phyloP scores from a whole-genome alignment of 2,113 vertebrate genomes.

The Okapia johnstoni region DNA sequence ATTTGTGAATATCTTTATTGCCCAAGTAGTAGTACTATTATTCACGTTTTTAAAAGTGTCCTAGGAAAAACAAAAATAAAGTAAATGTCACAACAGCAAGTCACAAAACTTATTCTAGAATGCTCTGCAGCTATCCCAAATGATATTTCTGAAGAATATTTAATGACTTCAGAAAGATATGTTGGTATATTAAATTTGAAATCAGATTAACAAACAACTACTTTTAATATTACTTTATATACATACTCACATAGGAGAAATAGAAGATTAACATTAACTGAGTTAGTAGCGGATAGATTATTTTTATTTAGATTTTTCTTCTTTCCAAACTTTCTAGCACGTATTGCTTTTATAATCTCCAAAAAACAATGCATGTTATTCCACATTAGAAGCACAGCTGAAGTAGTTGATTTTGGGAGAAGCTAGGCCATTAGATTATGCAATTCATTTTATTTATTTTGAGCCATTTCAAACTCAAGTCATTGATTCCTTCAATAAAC shows the following conservation, averaged over 20 bases:
- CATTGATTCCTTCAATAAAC: background rate
- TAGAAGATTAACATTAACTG: background rate
- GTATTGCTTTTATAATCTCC: background rate
- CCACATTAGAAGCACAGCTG: background rate
- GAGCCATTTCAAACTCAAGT: background rate
- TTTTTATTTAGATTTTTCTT: background rate
- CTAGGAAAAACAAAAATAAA: background rate
- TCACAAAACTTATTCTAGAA: background rate
- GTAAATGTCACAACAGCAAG: background rate
- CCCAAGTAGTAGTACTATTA: background rate
- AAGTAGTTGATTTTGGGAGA: background rate
- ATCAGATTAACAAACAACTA: background rate
- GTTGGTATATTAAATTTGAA: background rate
- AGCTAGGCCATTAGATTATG: background rate
- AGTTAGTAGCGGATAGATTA: background rate
- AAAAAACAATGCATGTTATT: background rate
- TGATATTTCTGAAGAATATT: slow-evolving; percentile 16
- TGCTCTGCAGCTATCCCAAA: background rate
- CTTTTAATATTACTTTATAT: background rate
- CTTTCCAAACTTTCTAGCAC: background rate
- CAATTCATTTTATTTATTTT: background rate
- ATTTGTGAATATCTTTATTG: background rate
- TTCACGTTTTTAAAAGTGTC: background rate
- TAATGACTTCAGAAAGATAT: background rate
- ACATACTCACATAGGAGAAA: background rate